Conservation (phyloP, 1,140 invertebrate genomes). For the Leucophenga varia region DNA sequence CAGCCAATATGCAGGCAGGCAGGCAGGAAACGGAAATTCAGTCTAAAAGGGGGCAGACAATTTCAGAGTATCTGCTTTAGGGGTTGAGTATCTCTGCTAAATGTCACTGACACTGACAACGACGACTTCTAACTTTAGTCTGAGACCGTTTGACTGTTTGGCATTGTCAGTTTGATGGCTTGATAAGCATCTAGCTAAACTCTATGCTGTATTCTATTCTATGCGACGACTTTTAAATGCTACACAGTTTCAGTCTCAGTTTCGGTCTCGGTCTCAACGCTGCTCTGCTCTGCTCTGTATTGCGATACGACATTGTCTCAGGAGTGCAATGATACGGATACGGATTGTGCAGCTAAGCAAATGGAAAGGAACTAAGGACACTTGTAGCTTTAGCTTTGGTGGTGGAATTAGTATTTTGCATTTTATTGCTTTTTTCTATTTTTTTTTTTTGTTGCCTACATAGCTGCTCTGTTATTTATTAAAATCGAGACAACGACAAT, state of each 20-base stretch:
- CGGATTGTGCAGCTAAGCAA: too few species aligned
- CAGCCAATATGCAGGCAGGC: conserved; percentile 21
- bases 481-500: conserved; percentile 29
- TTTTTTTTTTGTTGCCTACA: too few species aligned
- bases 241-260: too few species aligned
- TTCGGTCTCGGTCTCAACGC: background rate
- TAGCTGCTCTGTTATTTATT: conserved; percentile 47
- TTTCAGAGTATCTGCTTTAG: too few species aligned
- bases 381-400: background rate
- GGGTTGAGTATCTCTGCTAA: background rate
- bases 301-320: background rate
- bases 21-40: background rate
- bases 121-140: conserved; percentile 36
- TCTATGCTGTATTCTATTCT: background rate
- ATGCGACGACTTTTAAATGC: too few species aligned
- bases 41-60: background rate
- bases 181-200: conserved; percentile 38
- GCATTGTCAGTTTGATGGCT: conserved; percentile 47
- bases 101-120: conserved; percentile 40
- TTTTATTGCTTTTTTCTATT: conserved; percentile 48
- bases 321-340: conserved; percentile 3
- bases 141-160: conserved; percentile 20
- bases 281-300: background rate
- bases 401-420: conserved; percentile 35
- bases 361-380: too few species aligned